Evolutionary conservation across 2,888 invertebrate genomes (phyloP), one percentile per base, ranked within the genome.

Genomic region (Xanthorhoe designata): DNA sequence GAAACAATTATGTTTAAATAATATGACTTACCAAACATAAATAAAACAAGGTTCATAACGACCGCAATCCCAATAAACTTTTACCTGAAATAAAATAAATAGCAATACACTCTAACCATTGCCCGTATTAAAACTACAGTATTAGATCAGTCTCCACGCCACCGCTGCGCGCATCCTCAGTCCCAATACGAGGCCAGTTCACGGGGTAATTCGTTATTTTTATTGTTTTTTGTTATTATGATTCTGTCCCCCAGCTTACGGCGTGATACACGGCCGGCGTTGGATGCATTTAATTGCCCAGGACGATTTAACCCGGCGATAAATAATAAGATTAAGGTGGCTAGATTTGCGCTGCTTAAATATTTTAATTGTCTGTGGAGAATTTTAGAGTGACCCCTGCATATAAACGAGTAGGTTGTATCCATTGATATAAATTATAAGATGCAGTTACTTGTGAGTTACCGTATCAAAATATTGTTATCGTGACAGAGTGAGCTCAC

Each of bases 191-290:
- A 85, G 86, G 87, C 78, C 83, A 88, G 89, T 90, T 88, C 91
- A 83, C 88, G 87, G 88, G 84, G 90, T 90, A 89, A 92, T 93
- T 89, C 90, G 90, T 93, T 93, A 93, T 91, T 93, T 93, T 93
- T 92, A 92, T 93, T 92, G 92, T 92, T 93, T 92, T 92, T 92
- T 92, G 91, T 93, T 93, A 92, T 92, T 92, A 92, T 92, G 91
- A 90, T 91, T 86, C 89, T 88, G 90, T 90, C 92, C 89, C 85
- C 83, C 81, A 90, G 92, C 90, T 92, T 92, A 91, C 88, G 80
- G 78, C 81, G 82, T 92, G 91, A 92, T 91, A 88, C 91, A 92
- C 87, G 82, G 85, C 82, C 77, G 69, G 86, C 88, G 79, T 84
- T 88, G 92, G 91, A 88, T 92, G 92, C 92, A 89, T 91, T 92